These are phyloP conservation scores for Stegana nigrithorax DNA, from an alignment of 2,888 invertebrate genomes.

Conservation along the genomic window DNA sequence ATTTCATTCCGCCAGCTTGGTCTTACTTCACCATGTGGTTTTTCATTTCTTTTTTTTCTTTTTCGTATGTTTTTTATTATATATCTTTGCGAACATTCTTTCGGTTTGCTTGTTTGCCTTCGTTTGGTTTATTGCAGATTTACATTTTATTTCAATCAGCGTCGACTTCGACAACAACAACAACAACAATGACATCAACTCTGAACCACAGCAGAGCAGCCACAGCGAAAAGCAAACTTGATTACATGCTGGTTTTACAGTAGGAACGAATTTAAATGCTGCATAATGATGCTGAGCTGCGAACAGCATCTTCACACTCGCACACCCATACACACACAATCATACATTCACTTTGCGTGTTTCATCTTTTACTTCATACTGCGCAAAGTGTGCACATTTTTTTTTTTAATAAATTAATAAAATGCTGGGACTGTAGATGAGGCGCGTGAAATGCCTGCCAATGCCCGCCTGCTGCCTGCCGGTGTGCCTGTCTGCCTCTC, in stretches of 20 bases:
- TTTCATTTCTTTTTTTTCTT: neutral
- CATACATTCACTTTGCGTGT: neutral
- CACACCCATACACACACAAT: neutral
- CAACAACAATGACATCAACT: neutral
- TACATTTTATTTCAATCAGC: constrained; percentile 49
- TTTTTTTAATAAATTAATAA: constrained; percentile 17
- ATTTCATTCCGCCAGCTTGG: no score
- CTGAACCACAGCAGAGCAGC: neutral
- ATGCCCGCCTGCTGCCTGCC: neutral
- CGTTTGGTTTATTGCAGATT: constrained; percentile 36
- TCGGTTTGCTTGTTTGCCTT: constrained; percentile 25
- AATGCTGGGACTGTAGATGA: constrained; percentile 1
- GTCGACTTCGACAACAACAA: neutral
- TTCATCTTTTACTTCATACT: neutral
- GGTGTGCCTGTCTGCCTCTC: neutral
- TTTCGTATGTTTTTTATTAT: neutral
- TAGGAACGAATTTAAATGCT: constrained; percentile 7
- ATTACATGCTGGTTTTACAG: neutral
- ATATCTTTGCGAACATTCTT: neutral
- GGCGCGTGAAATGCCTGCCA: neutral
- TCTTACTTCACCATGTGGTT: neutral
- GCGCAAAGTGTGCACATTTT: no score
- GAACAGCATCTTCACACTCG: neutral
- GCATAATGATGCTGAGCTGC: neutral
- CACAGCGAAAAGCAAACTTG: neutral